Evolutionary conservation across 2,888 invertebrate genomes (phyloP), one percentile per base, ranked within the genome.

Genomic region (Parnassius apollo): DNA sequence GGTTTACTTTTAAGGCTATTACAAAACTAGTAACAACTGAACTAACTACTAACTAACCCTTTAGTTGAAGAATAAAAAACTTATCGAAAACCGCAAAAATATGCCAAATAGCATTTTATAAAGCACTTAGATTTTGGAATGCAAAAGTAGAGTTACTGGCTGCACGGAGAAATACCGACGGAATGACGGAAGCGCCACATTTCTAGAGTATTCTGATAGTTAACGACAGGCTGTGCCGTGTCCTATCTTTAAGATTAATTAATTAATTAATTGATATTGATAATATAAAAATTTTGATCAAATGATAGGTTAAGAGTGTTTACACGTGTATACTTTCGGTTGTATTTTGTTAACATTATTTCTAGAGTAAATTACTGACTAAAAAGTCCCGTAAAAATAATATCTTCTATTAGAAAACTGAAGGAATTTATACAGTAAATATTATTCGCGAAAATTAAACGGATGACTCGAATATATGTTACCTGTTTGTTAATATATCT

Each of bases 161-260:
- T 82, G 89, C 89, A 85, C 84, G 83, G 83, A 85, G 89, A 82
- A 88, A 86, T 88, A 88, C 86, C 88, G 88, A 88, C 88, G 88
- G 88, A 64, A 61, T 65, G 55, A 63, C n/a, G 22, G 57, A 63
- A 44, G 59, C 59, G 59, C 53, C 49, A 44, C 54, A n/a, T 52
- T 64, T 57, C 60, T 57, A 58, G 54, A 57, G 35, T 58, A 45
- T 66, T 68, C 62, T 49, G 51, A 65, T 65, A 51, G 56, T 73
- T 71, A 66, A 69, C 66, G 65, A 73, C 80, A 70, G 86, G 86
- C 82, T 74, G 83, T 83, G 86, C 84, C 85, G 81, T 83, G 77
- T 83, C 76, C 60, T 82, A 81, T 76, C 72, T 82, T 74, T 78
- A 78, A 58, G 42, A 52, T 42, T 54, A 48, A 51, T 42, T 55